Conservation (phyloP, 2,888 invertebrate species). For the Galerucella nymphaeae region DNA sequence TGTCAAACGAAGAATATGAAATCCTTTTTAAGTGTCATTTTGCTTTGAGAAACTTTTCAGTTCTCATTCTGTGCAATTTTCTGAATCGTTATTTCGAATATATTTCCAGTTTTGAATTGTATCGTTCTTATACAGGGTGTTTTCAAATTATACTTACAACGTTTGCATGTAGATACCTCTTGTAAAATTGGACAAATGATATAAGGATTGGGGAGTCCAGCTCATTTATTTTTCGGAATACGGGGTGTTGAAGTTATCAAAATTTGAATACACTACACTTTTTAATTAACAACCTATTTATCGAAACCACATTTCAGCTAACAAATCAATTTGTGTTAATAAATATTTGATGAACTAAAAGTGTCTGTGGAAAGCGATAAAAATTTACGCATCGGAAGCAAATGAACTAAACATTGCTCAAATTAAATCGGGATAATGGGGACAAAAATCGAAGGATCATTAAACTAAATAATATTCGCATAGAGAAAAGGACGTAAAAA, state of each 20-base stretch:
- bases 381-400: not conserved
- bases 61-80: not conserved
- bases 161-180: no score
- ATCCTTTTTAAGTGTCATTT: conserved; percentile 22
- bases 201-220: no score
- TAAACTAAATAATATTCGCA: conserved; percentile 46
- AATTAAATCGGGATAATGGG: conserved; percentile 35
- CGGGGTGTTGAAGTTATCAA: no score
- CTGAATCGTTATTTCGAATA: conserved; percentile 2
- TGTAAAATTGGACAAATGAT: no score
- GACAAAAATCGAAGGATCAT: conserved; percentile 40
- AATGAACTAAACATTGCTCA: not conserved
- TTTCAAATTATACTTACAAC: no score
- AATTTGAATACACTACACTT: no score
- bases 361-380: not conserved
- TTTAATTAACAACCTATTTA: no score
- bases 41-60: conserved; percentile 4
- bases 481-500: conserved; percentile 41
- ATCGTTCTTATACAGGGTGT: no score
- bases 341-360: not conserved
- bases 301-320: no score
- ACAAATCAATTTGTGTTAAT: no score
- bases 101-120: no score
- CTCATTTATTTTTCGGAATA: no score
- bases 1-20: conserved; percentile 21